Percentiles rank a stretch among this genome's conserved stretches.
Conservation (phyloP, 2,888 invertebrate genomes). For the Thumatha senex region DNA sequence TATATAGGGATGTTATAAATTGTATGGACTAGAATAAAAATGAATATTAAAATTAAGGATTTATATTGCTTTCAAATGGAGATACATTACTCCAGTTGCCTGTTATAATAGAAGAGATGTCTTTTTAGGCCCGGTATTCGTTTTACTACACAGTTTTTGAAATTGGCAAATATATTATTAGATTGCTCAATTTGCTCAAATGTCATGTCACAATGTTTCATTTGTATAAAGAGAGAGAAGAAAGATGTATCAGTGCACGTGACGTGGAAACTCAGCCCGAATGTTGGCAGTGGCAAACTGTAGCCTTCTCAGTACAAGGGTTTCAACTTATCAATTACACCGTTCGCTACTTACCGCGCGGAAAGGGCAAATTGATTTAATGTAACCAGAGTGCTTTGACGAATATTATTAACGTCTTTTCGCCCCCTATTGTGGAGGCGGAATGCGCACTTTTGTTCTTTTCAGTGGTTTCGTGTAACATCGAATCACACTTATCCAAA, state of each 20-base stretch:
- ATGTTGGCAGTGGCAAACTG: slow-evolving; percentile 72
- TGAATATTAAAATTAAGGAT: no score
- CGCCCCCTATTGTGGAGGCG: slow-evolving; percentile 70
- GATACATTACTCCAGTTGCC: no score
- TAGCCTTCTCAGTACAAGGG: slow-evolving; percentile 79
- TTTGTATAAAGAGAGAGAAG: slow-evolving; percentile 45
- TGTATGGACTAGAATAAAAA: no score
- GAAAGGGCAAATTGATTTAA: slow-evolving; percentile 84
- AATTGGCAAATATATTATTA: not conserved
- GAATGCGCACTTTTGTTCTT: slow-evolving; percentile 79
- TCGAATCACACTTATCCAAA: slow-evolving; percentile 75
- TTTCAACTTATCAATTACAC: slow-evolving; percentile 84
- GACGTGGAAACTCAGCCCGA: slow-evolving; percentile 51
- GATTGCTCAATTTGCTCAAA: not conserved
- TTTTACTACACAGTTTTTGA: no score
- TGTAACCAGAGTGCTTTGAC: slow-evolving; percentile 84
- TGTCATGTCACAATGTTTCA: slow-evolving; percentile 22
- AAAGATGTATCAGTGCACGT: slow-evolving; percentile 43
- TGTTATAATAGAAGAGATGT: no score
- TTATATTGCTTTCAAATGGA: no score
- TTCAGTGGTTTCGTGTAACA: slow-evolving; percentile 74
- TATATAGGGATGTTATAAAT: no score
- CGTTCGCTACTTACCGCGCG: slow-evolving; percentile 83
- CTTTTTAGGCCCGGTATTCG: no score
- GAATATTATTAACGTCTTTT: slow-evolving; percentile 84